Evolutionary conservation across 2,888 invertebrate genomes (phyloP).

Genomic region (Drosophila picticornis): DNA sequence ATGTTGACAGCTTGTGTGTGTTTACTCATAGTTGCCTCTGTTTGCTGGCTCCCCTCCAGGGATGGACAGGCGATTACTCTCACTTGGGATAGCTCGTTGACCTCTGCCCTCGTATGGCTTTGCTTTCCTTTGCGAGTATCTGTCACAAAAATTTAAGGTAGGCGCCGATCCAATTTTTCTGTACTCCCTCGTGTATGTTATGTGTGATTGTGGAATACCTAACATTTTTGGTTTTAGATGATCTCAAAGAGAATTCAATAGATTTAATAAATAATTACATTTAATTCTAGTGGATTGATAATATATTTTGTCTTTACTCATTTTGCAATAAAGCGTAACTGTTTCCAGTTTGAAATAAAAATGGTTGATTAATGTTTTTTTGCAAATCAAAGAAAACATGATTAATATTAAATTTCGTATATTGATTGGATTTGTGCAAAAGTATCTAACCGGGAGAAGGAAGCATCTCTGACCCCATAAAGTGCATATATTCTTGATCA

Average conservation of each 20-base stretch:
- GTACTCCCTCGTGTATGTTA: background rate
- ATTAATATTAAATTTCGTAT: background rate
- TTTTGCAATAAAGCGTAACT: no score
- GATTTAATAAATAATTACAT: background rate
- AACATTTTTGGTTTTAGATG: background rate
- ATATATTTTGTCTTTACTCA: no score
- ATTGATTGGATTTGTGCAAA: background rate
- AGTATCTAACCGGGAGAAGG: background rate
- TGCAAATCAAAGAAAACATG: background rate
- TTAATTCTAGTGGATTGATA: background rate
- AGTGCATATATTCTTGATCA: background rate
- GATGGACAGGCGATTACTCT: background rate
- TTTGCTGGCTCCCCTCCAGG: conserved; percentile 8
- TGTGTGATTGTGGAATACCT: background rate
- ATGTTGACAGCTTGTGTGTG: conserved; percentile 54
- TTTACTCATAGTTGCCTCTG: conserved; percentile 33
- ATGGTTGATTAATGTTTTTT: background rate
- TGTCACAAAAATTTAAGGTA: background rate
- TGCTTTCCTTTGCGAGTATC: background rate
- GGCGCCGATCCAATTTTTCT: background rate
- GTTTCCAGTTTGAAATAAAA: background rate
- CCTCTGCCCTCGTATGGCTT: background rate
- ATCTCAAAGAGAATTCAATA: background rate
- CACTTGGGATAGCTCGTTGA: conserved; percentile 16
- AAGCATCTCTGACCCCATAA: background rate